phyloP scores from a whole-genome alignment of 2,797 vertebrate species.

The Pseudochirops corinnae region DNA sequence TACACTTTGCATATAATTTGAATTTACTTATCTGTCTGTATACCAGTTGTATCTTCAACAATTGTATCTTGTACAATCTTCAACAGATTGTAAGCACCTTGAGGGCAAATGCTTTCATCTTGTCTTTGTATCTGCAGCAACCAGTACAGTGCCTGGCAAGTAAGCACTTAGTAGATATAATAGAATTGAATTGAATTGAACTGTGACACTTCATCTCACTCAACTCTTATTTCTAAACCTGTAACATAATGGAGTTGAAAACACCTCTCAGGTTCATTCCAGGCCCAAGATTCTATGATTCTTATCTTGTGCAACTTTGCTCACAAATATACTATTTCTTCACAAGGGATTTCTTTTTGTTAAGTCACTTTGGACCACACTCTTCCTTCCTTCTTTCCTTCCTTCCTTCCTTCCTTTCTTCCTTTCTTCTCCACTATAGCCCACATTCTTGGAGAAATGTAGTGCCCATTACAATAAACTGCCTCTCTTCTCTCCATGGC shows the following conservation, averaged over 20 bases:
- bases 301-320: neutral
- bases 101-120: neutral
- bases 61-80: too few relatives aligned
- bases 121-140: neutral
- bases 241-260: neutral
- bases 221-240: neutral
- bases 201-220: neutral
- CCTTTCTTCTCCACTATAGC: neutral
- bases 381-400: neutral
- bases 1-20: neutral
- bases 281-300: neutral
- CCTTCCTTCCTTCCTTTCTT: neutral
- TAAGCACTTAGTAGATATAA: neutral
- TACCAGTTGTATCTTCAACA: neutral
- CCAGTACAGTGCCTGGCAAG: neutral
- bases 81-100: neutral
- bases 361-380: neutral
- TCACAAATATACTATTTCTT: neutral
- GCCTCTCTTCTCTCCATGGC: neutral
- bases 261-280: neutral
- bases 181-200: neutral
- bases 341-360: neutral
- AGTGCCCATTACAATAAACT: neutral
- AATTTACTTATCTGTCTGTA: neutral
- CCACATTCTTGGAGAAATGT: neutral